Evolutionary conservation across 2,113 vertebrate genomes (phyloP), one percentile per base, ranked within the genome.

Genomic region (Protobothrops mucrosquamatus): DNA sequence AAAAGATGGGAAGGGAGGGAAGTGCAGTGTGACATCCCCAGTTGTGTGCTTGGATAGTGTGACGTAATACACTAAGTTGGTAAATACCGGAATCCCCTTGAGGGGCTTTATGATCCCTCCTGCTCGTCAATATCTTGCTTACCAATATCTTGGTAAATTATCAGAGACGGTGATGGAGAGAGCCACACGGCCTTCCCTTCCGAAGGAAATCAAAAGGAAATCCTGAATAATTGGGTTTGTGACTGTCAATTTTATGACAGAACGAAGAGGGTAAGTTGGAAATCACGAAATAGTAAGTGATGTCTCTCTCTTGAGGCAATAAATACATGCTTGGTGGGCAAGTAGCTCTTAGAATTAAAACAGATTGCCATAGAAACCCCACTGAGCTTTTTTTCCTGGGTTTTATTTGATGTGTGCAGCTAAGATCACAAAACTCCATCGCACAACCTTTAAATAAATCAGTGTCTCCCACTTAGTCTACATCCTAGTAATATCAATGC

Each of bases 121-220:
- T 48, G 86, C 90, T 54, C 92, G 3, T 92, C 92, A 48, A 64
- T 89, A 88, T 18, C 87, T 87, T 92, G 92, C 39, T 39, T 39
- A 39, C 39, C 39, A 39, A 39, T 39, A 39, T 39, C 39, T 39
- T n/a, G 0, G 23, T 89, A 95, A 95, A 93, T 93, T 86, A 93
- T 94, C 46, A 57, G 48, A 91, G 89, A 2, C 4, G n/a, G 23
- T 4, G 26, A 29, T 0, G 91, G 93, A 93, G 59, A 88, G 90
- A 69, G 9, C 64, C 43, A 88, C n/a, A 81, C 85, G 64, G 57
- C 46, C 54, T 64, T 94, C 51, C 93, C 59, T 90, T 94, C n/a
- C 0, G 87, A 95, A 96, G 91, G 69, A 94, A 95, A 94, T 94
- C 74, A 86, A 56, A 34, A 54, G 12, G 87, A 91, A 94, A 95